phyloP scores from a whole-genome alignment of 2,797 vertebrate genomes.

The Propithecus perrieri region DNA sequence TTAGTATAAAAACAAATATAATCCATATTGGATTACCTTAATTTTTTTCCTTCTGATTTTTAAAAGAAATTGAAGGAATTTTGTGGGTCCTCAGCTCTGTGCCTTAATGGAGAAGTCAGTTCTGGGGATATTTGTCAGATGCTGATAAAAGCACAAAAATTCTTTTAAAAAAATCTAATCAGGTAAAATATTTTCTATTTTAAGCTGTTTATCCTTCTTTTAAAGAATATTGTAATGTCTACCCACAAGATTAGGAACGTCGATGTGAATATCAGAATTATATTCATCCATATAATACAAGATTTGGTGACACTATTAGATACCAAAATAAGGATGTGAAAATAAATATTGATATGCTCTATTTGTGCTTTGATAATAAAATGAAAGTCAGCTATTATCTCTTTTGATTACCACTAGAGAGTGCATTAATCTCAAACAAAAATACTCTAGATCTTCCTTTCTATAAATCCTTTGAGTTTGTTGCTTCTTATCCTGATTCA shows the following conservation, averaged over 20 bases:
- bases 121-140: not conserved
- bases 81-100: not conserved
- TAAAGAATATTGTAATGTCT: not conserved
- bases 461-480: not conserved
- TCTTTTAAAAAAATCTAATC: not conserved
- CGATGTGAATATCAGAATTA: not conserved
- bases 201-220: not conserved
- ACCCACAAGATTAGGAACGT: not conserved
- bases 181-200: slow-evolving; percentile 29
- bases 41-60: slow-evolving; percentile 1
- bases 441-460: not conserved
- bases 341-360: not conserved
- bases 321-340: not conserved
- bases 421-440: not conserved
- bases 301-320: not conserved
- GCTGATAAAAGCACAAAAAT: not conserved
- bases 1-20: not conserved
- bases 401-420: not conserved
- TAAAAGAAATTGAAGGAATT: slow-evolving; percentile 1
- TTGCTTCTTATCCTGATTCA: not conserved
- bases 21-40: not conserved
- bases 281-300: not conserved
- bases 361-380: slow-evolving; percentile 15
- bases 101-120: not conserved
- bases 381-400: not conserved